Evolutionary conservation across 2,797 vertebrate species (phyloP).

Genomic region (Spondyliosoma cantharus): DNA sequence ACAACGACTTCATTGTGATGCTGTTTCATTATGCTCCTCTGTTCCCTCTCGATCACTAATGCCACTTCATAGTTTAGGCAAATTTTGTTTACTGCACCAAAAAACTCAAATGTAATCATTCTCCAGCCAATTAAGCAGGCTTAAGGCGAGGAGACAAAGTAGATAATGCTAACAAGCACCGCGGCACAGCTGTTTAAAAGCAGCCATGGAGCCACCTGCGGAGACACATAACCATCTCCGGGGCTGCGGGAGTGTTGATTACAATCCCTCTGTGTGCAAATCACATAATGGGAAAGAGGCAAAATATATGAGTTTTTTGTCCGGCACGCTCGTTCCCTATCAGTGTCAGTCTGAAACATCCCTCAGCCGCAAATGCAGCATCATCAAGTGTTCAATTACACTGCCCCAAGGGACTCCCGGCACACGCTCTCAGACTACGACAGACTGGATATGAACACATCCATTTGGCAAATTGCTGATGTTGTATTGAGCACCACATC

Average conservation of each 20-base stretch:
- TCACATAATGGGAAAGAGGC: constrained; percentile 65
- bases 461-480: constrained; percentile 79
- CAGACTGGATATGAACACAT: constrained; percentile 62
- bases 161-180: constrained; percentile 57
- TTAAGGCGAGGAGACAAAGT: constrained; percentile 49
- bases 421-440: constrained; percentile 36
- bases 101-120: constrained; percentile 62
- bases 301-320: constrained; percentile 65
- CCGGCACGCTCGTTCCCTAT: constrained; percentile 52
- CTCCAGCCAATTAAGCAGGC: constrained; percentile 65
- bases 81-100: constrained; percentile 54
- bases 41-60: constrained; percentile 70
- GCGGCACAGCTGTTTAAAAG: constrained; percentile 73
- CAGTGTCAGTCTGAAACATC: constrained; percentile 68
- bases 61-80: constrained; percentile 49
- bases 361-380: constrained; percentile 75
- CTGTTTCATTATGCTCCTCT: constrained; percentile 57
- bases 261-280: constrained; percentile 65
- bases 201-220: constrained; percentile 73
- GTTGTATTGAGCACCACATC: constrained; percentile 68
- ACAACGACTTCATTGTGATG: constrained; percentile 33
- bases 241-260: constrained; percentile 63
- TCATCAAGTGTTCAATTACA: constrained; percentile 79
- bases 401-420: constrained; percentile 67
- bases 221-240: constrained; percentile 59